A percentile compares a stretch with the other conserved stretches of the same genome.
Evolutionary conservation across 1,140 invertebrate genomes (phyloP).

Genomic region (Battus philenor): DNA sequence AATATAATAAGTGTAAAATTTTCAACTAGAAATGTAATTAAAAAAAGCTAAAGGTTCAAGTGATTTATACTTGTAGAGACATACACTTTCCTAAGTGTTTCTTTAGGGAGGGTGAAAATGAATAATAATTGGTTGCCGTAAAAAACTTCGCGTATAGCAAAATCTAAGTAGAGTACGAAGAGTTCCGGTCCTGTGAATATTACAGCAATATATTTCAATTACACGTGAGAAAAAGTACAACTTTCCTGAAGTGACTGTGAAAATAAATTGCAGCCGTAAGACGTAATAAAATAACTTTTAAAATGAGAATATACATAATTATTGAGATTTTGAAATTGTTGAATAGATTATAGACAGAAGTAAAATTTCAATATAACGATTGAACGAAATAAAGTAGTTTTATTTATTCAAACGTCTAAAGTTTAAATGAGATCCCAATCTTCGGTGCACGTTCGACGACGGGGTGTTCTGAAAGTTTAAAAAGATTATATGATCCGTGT

Average conservation of each 20-base stretch:
- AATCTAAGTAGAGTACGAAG: slow-evolving; percentile 15
- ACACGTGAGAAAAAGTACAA: slow-evolving; percentile 75
- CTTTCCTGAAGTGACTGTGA: slow-evolving; percentile 70
- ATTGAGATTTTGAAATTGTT: no score
- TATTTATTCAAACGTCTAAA: no score
- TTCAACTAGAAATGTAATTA: slow-evolving; percentile 2
- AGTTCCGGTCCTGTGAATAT: slow-evolving; percentile 66
- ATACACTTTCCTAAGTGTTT: slow-evolving; percentile 10
- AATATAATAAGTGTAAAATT: no score
- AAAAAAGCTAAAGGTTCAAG: not conserved
- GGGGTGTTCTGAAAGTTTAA: no score
- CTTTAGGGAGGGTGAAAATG: slow-evolving; percentile 2
- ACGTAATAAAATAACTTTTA: slow-evolving; percentile 65
- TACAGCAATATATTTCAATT: slow-evolving; percentile 76
- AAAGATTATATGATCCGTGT: no score
- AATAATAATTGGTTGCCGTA: slow-evolving; percentile 11
- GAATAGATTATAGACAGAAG: no score
- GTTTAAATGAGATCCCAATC: no score
- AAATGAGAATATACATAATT: slow-evolving; percentile 33
- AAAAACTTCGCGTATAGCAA: slow-evolving; percentile 14
- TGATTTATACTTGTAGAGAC: slow-evolving; percentile 11
- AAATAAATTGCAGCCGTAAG: slow-evolving; percentile 68
- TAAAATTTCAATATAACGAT: no score
- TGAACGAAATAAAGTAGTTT: no score
- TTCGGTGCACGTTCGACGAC: no score